These are phyloP conservation scores for Rhaphigaster nebulosa DNA, from an alignment of 2,888 invertebrate species.

Conservation along the genomic window DNA sequence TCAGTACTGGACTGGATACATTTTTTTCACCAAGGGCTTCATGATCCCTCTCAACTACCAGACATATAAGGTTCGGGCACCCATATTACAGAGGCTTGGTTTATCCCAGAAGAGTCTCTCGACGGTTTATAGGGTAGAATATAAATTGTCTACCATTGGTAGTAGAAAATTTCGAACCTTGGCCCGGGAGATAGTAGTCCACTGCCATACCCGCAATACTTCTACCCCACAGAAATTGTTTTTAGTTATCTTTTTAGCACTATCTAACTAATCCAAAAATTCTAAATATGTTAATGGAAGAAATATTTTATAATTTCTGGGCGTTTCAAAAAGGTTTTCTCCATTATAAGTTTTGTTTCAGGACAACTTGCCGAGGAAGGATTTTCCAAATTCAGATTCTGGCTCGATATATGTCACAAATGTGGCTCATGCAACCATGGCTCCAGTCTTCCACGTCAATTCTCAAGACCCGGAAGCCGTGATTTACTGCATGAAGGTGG, in stretches of 20 bases:
- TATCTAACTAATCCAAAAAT: background rate
- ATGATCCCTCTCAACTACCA: no score
- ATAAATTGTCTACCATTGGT: no score
- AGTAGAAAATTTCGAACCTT: no score
- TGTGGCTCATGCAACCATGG: slow-evolving; percentile 90
- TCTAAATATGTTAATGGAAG: background rate
- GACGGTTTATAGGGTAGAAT: no score
- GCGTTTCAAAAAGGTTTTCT: background rate
- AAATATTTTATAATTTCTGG: background rate
- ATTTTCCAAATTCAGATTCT: slow-evolving; percentile 85
- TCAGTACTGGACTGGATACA: no score
- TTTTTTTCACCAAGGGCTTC: no score
- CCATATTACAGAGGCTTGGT: no score
- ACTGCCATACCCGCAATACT: no score
- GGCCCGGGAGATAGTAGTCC: no score
- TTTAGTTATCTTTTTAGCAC: background rate
- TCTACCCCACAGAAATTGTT: no score
- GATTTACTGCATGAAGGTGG: slow-evolving; percentile 89
- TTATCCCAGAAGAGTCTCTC: no score
- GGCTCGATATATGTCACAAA: slow-evolving; percentile 91
- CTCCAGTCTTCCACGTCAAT: slow-evolving; percentile 95
- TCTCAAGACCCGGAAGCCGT: slow-evolving; percentile 96
- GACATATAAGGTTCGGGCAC: no score
- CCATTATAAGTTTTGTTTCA: background rate
- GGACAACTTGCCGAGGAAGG: background rate